A percentile compares a stretch with the other conserved stretches of the same genome.
Evolutionary conservation across 2,797 vertebrate genomes (phyloP).

Genomic region (Jordanella pulchra): DNA sequence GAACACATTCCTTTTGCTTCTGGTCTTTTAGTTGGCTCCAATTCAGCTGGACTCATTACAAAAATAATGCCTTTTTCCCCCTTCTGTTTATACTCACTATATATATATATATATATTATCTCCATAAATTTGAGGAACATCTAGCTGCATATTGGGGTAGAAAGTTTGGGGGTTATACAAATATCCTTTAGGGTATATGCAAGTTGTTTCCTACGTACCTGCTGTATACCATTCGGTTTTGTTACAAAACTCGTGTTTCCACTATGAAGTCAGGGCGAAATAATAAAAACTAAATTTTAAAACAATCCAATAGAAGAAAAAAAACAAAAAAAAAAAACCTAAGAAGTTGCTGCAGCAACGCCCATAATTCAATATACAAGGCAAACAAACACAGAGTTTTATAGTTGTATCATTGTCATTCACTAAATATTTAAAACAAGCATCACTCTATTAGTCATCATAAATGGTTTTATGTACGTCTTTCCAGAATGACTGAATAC

Average conservation of each 20-base stretch:
- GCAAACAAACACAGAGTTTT: conserved; percentile 82
- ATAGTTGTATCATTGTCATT: conserved; percentile 78
- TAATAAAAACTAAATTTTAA: conserved; percentile 15
- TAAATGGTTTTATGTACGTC: conserved; percentile 68
- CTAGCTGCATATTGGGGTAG: not conserved
- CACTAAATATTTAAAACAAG: conserved; percentile 85
- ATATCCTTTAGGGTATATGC: conserved; percentile 3
- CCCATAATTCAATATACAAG: conserved; percentile 77
- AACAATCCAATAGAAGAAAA: no score
- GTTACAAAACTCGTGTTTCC: conserved; percentile 24
- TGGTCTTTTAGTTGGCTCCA: not conserved
- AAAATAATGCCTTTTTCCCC: not conserved
- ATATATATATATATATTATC: not conserved
- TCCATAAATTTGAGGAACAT: conserved; percentile 4
- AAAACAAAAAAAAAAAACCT: conserved; percentile 39
- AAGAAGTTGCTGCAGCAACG: conserved; percentile 66
- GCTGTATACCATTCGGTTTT: conserved; percentile 9
- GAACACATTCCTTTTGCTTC: conserved; percentile 9
- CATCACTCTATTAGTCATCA: conserved; percentile 76
- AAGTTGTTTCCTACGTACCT: conserved; percentile 25
- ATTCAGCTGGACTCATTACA: not conserved
- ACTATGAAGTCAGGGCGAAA: conserved; percentile 74
- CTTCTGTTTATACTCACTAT: not conserved
- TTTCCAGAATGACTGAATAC: conserved; percentile 68
- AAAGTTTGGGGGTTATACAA: conserved; percentile 20